Evolutionary conservation across 2,888 invertebrate species (phyloP), one percentile per base, ranked within the genome.

Genomic region (Belgica antarctica): DNA sequence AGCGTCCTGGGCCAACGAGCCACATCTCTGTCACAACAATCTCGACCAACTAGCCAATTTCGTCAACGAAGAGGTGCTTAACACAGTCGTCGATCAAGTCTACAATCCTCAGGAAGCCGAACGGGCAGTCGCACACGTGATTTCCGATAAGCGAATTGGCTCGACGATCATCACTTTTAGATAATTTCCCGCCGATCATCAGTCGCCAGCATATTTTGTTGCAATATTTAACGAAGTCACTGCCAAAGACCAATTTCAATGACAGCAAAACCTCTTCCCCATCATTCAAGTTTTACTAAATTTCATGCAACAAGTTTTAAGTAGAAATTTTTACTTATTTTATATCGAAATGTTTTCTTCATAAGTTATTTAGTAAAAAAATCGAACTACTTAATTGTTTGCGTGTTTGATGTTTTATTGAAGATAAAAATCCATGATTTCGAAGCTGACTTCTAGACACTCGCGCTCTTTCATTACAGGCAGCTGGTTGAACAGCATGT

Each of bases 401-500:
- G 82, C 83, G 4, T 76, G 77, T 62, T 81, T 80, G 3, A 86
- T 80, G 25, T n/a, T n/a, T n/a, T n/a, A n/a, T n/a, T n/a, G n/a
- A n/a, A n/a, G n/a, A n/a, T n/a, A n/a, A n/a, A 82, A 82, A 12
- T 83, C 77, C 62, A 85, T 74, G 72, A 90, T 87, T 63, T 84
- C 78, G 7, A 82, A 77, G 10, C 84, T 83, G 22, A 84, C 75
- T 72, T 82, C 80, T 1, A 89, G 88, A 74, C n/a, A n/a, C n/a
- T n/a, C n/a, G n/a, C n/a, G n/a, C n/a, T n/a, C n/a, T n/a, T n/a
- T n/a, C n/a, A n/a, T n/a, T n/a, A n/a, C n/a, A n/a, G n/a, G n/a
- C n/a, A n/a, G n/a, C n/a, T n/a, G n/a, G n/a, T n/a, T n/a, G n/a
- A n/a, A n/a, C n/a, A n/a, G n/a, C n/a, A n/a, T n/a, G n/a, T n/a